phyloP scores from a whole-genome alignment of 1,140 invertebrate species.

The Temnothorax nylanderi region DNA sequence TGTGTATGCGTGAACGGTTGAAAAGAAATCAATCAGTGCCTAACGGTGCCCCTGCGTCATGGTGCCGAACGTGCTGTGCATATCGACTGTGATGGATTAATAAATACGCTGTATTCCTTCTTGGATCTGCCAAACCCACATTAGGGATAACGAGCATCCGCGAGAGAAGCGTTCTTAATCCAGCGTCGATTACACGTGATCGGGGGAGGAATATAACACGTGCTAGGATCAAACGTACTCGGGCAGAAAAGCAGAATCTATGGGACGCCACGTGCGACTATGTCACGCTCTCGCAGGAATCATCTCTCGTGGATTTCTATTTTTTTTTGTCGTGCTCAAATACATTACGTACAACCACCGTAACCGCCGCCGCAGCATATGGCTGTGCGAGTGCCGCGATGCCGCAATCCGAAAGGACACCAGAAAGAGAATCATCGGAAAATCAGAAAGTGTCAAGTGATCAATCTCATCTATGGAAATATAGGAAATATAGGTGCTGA shows the following conservation, averaged over 20 bases:
- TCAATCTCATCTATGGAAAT: slow-evolving; percentile 4
- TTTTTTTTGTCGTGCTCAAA: slow-evolving; percentile 49
- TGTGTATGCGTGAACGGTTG: background rate
- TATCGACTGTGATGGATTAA: slow-evolving; percentile 20
- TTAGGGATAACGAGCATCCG: background rate
- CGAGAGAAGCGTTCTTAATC: slow-evolving; percentile 21
- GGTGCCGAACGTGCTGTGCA: background rate
- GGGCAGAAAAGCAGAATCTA: slow-evolving; percentile 54
- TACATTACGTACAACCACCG: slow-evolving; percentile 82
- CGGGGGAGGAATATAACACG: background rate
- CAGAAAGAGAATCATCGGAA: slow-evolving; percentile 68
- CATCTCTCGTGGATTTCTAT: background rate
- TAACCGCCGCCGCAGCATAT: slow-evolving; percentile 80
- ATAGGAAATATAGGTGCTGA: background rate
- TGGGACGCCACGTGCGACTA: slow-evolving; percentile 52
- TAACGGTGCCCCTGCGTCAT: background rate
- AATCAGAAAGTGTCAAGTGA: slow-evolving; percentile 42
- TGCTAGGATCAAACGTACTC: slow-evolving; percentile 64
- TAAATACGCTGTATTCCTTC: background rate
- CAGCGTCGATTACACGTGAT: background rate
- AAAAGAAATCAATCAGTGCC: slow-evolving; percentile 9
- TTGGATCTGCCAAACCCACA: background rate
- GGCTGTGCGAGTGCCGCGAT: slow-evolving; percentile 75
- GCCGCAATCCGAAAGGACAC: slow-evolving; percentile 73
- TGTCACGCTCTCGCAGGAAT: slow-evolving; percentile 29